Conservation (phyloP, 2,113 vertebrate species). For the Microtus oregoni region DNA sequence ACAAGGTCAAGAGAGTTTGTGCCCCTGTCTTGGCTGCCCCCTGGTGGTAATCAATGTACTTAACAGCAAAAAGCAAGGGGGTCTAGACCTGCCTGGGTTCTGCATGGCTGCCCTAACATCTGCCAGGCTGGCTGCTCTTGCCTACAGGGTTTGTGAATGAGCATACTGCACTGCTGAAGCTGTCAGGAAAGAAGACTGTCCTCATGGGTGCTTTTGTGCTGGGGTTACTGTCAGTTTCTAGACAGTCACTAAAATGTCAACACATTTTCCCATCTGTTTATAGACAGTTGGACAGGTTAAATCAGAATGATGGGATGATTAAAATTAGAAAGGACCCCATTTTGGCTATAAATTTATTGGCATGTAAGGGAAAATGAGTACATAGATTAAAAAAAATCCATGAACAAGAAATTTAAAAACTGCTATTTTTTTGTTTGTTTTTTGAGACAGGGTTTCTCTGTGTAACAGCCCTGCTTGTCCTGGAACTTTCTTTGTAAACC, state of each 20-base stretch:
- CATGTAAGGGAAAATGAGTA: conserved; percentile 26
- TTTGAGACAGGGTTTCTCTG: not conserved
- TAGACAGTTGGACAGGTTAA: not conserved
- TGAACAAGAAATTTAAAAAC: conserved; percentile 33
- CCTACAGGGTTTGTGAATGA: not conserved
- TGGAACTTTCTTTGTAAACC: not conserved
- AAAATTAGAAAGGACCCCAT: conserved; percentile 29
- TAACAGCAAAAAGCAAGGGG: not conserved
- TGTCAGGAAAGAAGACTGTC: not conserved
- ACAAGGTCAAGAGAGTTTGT: not conserved
- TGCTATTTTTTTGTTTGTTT: not conserved
- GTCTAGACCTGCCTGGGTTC: accelerated
- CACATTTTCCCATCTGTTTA: not conserved
- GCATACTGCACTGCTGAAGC: not conserved
- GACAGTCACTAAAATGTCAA: not conserved
- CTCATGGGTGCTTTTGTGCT: not conserved
- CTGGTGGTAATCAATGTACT: not conserved
- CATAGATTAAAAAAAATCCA: not conserved
- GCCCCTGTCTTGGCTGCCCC: not conserved
- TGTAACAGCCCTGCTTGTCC: not conserved
- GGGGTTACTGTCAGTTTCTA: not conserved
- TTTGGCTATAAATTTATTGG: conserved; percentile 42
- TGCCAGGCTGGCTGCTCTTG: not conserved
- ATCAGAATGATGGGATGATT: not conserved
- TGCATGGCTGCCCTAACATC: not conserved